A percentile compares a stretch with the other conserved stretches of the same genome.
Conservation (phyloP, 2,797 vertebrate species). For the Onychomys torridus region DNA sequence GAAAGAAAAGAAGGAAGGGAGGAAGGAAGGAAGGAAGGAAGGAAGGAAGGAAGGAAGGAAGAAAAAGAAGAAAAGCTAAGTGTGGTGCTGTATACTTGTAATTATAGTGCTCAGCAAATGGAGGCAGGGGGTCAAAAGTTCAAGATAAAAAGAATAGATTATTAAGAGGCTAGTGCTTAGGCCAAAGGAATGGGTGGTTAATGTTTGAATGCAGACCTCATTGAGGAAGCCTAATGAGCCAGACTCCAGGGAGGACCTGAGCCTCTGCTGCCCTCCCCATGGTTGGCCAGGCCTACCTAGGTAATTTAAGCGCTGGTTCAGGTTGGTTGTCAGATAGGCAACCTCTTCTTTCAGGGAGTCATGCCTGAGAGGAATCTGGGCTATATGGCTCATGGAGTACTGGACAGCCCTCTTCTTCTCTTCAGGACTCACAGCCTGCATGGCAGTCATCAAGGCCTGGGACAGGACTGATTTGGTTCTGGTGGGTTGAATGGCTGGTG, state of each 20-base stretch:
- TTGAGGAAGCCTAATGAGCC: neutral
- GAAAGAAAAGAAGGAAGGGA: no score
- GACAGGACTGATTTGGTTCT: fast-evolving
- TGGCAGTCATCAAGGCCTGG: neutral
- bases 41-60: no score
- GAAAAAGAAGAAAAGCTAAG: neutral
- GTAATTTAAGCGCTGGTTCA: conserved; percentile 60
- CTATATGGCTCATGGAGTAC: conserved; percentile 50
- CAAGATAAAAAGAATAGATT: neutral
- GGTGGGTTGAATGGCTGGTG: fast-evolving
- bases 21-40: no score
- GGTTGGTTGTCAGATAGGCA: neutral
- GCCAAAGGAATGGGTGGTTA: neutral
- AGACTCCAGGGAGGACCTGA: neutral
- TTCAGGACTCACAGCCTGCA: neutral
- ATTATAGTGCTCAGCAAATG: neutral
- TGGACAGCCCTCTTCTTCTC: conserved; percentile 51
- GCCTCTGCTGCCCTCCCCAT: neutral
- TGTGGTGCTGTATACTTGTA: neutral
- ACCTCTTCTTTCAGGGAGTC: conserved; percentile 28
- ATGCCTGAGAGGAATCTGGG: conserved; percentile 55
- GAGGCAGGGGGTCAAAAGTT: neutral
- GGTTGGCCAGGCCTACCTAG: conserved; percentile 70
- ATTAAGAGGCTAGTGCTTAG: neutral
- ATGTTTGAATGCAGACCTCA: neutral